These are phyloP conservation scores for Amniataba percoides DNA, from an alignment of 2,797 vertebrate genomes.

Conservation along the genomic window DNA sequence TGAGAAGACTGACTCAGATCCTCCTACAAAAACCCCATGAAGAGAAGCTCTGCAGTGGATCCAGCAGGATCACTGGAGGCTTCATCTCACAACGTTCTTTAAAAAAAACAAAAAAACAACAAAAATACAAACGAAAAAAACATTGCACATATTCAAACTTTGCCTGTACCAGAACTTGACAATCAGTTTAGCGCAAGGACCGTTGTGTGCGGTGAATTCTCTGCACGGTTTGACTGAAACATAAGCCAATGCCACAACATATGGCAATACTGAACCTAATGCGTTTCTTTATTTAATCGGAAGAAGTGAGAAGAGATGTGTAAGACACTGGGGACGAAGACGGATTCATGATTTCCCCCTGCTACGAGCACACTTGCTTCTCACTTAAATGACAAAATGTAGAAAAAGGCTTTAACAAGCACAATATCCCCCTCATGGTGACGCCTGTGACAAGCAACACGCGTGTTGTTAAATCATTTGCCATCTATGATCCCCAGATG, in stretches of 20 bases:
- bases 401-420: slow-evolving; percentile 60
- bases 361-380: slow-evolving; percentile 39
- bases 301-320: slow-evolving; percentile 42
- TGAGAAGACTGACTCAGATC: slow-evolving; percentile 60
- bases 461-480: slow-evolving; percentile 37
- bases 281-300: slow-evolving; percentile 60
- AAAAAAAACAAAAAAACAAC: slow-evolving; percentile 12
- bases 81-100: slow-evolving; percentile 57
- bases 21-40: slow-evolving; percentile 46
- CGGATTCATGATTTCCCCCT: slow-evolving; percentile 37
- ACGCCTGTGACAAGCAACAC: slow-evolving; percentile 50
- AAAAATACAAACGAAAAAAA: slow-evolving; percentile 20
- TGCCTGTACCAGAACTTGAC: slow-evolving; percentile 80
- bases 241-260: slow-evolving; percentile 74
- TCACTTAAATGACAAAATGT: slow-evolving; percentile 48
- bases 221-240: slow-evolving; percentile 59
- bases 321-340: slow-evolving; percentile 44
- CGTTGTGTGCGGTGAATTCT: slow-evolving; percentile 50
- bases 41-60: slow-evolving; percentile 64
- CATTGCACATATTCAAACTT: slow-evolving; percentile 78
- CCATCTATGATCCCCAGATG: slow-evolving; percentile 47
- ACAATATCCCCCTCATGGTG: slow-evolving; percentile 54
- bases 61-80: slow-evolving; percentile 56
- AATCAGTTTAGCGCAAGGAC: slow-evolving; percentile 78
- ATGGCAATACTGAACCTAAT: slow-evolving; percentile 70